Evolutionary conservation across 2,888 invertebrate species (phyloP).

Genomic region (Tetropium fuscum): DNA sequence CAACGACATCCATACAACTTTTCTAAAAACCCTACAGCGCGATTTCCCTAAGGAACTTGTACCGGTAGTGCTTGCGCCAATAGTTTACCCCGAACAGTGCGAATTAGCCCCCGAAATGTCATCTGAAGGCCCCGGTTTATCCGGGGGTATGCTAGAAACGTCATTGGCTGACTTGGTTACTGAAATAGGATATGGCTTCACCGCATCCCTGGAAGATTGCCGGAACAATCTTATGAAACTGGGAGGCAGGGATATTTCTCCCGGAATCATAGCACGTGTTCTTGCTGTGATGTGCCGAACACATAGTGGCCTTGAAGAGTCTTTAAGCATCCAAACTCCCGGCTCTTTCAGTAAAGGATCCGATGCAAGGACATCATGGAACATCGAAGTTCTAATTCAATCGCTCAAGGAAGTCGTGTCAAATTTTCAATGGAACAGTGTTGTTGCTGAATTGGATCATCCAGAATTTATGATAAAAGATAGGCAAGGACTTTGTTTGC

Average conservation of each 20-base stretch:
- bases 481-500: constrained; percentile 83
- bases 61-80: constrained; percentile 89
- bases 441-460: constrained; percentile 92
- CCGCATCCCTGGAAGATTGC: constrained; percentile 87
- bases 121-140: constrained; percentile 71
- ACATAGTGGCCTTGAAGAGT: constrained; percentile 79
- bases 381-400: constrained; percentile 93
- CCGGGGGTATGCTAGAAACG: constrained; percentile 73
- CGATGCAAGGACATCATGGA: constrained; percentile 79
- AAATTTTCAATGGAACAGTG: constrained; percentile 92
- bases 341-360: constrained; percentile 70
- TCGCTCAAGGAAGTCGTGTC: constrained; percentile 91
- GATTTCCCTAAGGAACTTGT: constrained; percentile 92
- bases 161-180: constrained; percentile 89
- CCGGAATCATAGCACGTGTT: constrained; percentile 85
- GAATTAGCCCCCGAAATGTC: constrained; percentile 76
- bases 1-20: constrained; percentile 81
- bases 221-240: constrained; percentile 82
- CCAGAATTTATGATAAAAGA: constrained; percentile 90
- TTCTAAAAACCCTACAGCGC: constrained; percentile 83
- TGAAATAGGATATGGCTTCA: constrained; percentile 90
- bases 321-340: constrained; percentile 69
- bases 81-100: constrained; percentile 85
- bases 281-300: constrained; percentile 89
- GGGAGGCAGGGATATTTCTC: constrained; percentile 84